Base-by-base conservation (phyloP, 1,140 invertebrate species). In the Scaptodrosophila lebanonensis region DNA sequence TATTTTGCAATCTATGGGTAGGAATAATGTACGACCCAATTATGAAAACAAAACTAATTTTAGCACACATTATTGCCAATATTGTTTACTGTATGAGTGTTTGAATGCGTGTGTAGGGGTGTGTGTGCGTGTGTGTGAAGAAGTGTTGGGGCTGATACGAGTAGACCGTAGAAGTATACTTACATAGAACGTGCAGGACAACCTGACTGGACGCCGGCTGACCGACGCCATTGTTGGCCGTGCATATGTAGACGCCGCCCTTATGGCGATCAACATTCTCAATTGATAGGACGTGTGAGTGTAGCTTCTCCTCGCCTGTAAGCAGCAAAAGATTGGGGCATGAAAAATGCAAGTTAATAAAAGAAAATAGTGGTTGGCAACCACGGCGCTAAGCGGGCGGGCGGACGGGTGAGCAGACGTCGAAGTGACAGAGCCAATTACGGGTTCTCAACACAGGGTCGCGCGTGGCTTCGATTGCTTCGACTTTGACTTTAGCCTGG, bases 181-280 rank as follows among this genome's bases (percentile, higher is more conserved):
- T 86, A 90, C 90, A 90, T 49, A 90, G 69, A 29, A 92, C 91
- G 66, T 91, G 88, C n/a, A 92, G 85, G 27, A 88, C 87, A 51
- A 91, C 89, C 70, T 90, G 88, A 57, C 88, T 88, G 42, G 88
- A 88, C 32, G 89, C 90, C 48, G 90, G 88, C 65, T 90, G 88
- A 16, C 91, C 91, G 16, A 92, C 90, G 15, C 90, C 89, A 79
- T 92, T 92, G 76, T 88, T 89, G 18, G 91, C 91, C 3, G 89
- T 90, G 67, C 91, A 92, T 58, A 89, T 87, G 82, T 92, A 92
- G 38, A 89, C 85, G 9, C 91, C 91, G 16, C 90, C 91, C 60
- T 91, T 90, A 70, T 91, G 90, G 39, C 91, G 77, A 64, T 89
- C 88, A 35, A 89, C 88, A 58, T 83, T 86, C 48, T 89, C 88